phyloP scores from a whole-genome alignment of 2,888 invertebrate genomes.

The Folsomia candida region DNA sequence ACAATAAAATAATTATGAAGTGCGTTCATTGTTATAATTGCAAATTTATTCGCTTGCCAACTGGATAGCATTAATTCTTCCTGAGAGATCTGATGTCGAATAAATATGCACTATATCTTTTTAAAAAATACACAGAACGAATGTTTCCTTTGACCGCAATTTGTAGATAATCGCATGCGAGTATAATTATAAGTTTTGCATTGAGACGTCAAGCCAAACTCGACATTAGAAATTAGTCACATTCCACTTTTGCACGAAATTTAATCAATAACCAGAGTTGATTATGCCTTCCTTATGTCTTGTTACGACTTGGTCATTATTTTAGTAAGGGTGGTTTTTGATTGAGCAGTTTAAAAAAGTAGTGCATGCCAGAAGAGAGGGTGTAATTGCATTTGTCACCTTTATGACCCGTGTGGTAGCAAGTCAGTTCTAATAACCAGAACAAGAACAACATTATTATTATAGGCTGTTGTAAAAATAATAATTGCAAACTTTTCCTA shows the following conservation, averaged over 20 bases:
- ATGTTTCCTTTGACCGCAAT: too few relatives aligned
- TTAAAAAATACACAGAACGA: too few relatives aligned
- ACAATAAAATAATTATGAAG: not conserved
- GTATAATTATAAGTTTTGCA: too few relatives aligned
- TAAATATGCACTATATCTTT: too few relatives aligned
- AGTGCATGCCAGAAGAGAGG: not conserved
- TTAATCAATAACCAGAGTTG: too few relatives aligned
- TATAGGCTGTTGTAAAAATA: not conserved
- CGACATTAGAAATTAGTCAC: conserved; percentile 15
- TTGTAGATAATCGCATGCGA: too few relatives aligned
- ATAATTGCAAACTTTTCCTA: too few relatives aligned
- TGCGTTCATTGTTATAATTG: not conserved
- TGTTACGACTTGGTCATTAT: not conserved
- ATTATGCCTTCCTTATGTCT: not conserved
- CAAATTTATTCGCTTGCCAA: not conserved
- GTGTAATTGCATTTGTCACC: not conserved
- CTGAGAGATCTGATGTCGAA: too few relatives aligned
- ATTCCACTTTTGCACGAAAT: too few relatives aligned
- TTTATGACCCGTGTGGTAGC: not conserved
- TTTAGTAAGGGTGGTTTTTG: not conserved
- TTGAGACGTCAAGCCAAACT: too few relatives aligned
- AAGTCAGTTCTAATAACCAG: too few relatives aligned
- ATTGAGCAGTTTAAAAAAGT: not conserved
- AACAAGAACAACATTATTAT: not conserved
- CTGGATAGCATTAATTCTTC: not conserved